Conservation (phyloP, 2,888 invertebrate species). For the Marasmarcha lunaedactyla region DNA sequence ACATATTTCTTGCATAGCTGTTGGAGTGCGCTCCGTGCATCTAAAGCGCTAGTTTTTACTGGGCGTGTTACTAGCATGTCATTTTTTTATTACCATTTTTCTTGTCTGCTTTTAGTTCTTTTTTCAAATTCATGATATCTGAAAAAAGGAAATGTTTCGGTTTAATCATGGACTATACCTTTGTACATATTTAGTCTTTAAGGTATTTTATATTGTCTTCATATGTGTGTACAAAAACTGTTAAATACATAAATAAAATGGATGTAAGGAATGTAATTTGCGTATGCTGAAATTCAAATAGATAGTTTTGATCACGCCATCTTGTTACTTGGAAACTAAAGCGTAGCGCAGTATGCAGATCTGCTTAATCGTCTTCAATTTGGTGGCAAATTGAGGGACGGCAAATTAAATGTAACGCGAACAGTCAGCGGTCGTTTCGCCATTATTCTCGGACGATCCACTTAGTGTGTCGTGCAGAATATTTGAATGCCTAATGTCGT, state of each 20-base stretch:
- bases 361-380: conserved; percentile 30
- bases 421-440: conserved; percentile 50
- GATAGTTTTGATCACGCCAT: no score
- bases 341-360: background rate
- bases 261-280: no score
- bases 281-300: no score
- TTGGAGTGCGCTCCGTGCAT: conserved; percentile 38
- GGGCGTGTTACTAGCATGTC: conserved; percentile 12
- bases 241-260: no score
- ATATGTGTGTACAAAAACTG: no score
- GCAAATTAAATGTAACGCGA: conserved; percentile 47
- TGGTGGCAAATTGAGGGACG: conserved; percentile 41
- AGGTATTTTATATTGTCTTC: no score
- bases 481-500: conserved; percentile 48
- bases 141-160: conserved; percentile 19
- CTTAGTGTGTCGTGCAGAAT: conserved; percentile 56
- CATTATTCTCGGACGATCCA: conserved; percentile 60
- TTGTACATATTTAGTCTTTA: no score
- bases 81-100: background rate
- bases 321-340: no score
- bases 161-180: no score
- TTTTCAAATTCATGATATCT: conserved; percentile 37
- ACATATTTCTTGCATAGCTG: conserved; percentile 71
- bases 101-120: conserved; percentile 8
- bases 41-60: conserved; percentile 47